Evolutionary conservation across 1,140 invertebrate genomes (phyloP).

Genomic region (Acromyrmex echinatior): DNA sequence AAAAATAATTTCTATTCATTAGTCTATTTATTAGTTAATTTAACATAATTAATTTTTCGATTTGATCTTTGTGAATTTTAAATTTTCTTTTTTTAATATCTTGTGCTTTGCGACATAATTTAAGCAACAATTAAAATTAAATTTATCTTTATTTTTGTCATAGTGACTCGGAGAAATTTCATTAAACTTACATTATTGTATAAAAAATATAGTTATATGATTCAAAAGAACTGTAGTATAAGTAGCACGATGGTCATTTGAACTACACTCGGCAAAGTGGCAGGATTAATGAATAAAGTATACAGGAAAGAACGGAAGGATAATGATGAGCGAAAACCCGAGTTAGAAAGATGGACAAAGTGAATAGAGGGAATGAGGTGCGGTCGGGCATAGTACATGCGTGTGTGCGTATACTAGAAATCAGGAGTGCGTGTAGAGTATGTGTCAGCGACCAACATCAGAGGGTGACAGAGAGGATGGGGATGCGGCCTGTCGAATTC

Average conservation of each 20-base stretch:
- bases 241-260: not conserved
- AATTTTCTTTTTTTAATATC: not conserved
- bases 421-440: constrained; percentile 3
- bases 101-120: not conserved
- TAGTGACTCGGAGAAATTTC: not conserved
- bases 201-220: not conserved
- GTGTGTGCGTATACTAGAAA: not conserved
- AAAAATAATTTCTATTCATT: not conserved
- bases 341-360: not conserved
- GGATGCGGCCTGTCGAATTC: constrained; percentile 71
- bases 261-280: not conserved
- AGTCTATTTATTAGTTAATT: not conserved
- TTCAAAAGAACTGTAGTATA: not conserved
- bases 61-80: not conserved
- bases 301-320: not conserved
- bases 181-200: not conserved
- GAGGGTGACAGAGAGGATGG: constrained; percentile 33
- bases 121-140: not conserved
- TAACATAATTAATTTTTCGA: not conserved
- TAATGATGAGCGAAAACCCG: not conserved
- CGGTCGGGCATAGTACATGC: not conserved
- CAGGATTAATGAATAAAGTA: constrained; percentile 25
- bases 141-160: not conserved
- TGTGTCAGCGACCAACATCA: constrained; percentile 21
- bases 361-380: not conserved